These are phyloP conservation scores for Ondatra zibethicus DNA, from an alignment of 2,113 vertebrate genomes.

Conservation along the genomic window DNA sequence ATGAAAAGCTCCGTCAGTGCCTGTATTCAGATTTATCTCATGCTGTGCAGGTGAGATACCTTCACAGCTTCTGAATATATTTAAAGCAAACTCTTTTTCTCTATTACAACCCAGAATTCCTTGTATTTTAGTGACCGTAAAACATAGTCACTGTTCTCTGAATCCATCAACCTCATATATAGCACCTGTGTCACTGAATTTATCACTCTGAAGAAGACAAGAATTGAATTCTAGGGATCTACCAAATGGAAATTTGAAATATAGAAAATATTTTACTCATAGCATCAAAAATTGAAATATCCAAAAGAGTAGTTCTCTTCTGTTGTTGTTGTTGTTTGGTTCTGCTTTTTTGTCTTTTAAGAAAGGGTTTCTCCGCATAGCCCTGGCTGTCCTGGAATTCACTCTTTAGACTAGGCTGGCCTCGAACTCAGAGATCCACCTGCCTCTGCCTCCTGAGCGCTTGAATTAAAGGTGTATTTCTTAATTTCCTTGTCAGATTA, in stretches of 20 bases:
- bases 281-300: neutral
- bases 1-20: conserved; percentile 95
- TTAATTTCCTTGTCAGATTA: neutral
- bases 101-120: conserved; percentile 17
- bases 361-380: neutral
- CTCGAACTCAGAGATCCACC: neutral
- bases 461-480: neutral
- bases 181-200: neutral
- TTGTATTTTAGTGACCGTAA: conserved; percentile 44
- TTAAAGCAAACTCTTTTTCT: conserved; percentile 21
- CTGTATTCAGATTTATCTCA: conserved; percentile 95
- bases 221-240: conserved; percentile 12
- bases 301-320: neutral
- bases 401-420: neutral
- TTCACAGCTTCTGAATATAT: conserved; percentile 26
- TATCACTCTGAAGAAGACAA: conserved; percentile 37
- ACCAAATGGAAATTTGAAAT: conserved; percentile 16
- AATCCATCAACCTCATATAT: conserved; percentile 41
- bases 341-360: neutral
- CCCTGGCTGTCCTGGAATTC: neutral
- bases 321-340: neutral
- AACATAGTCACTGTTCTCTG: conserved; percentile 47
- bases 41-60: conserved; percentile 94
- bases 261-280: conserved; percentile 8
- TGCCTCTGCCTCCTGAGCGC: neutral